Evolutionary conservation across 2,797 vertebrate species (phyloP), one percentile per base, ranked within the genome.

Genomic region (Thalassophryne amazonica): DNA sequence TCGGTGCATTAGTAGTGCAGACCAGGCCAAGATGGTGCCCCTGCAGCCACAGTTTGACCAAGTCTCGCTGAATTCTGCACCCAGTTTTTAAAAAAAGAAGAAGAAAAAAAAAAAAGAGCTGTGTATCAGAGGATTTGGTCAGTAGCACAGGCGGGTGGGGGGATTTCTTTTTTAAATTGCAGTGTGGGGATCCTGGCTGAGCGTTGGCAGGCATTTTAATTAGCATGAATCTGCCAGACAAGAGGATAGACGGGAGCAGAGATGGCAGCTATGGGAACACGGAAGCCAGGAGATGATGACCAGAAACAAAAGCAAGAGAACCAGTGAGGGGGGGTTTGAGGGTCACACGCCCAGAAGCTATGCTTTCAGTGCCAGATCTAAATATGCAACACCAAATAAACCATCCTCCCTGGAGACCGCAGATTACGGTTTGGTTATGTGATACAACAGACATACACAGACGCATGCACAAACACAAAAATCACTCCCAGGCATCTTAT

Each of bases 311-410:
- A 69, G 67, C 57, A 50, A 56, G 54, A 53, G 55, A 59, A 53
- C 51, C 8, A n/a, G 41, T n/a, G 32, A 46, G 47, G 30, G 22
- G 34, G 34, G 59, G 43, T 43, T 19, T 29, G 60, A 52, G 53
- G 69, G 65, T 79, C 45, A 4, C 55, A 63, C 43, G 46, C 73
- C 76, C 60, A 20, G 13, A 23, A 67, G 57, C 54, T 62, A 40
- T 33, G n/a, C 49, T 69, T 25, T 43, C 59, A 57, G 59, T 59
- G 74, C 70, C 67, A 77, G 50, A 80, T 77, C 67, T 77, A 76
- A 83, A 81, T 78, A 45, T 69, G 74, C 39, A 55, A 47, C 68
- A 79, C 56, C 60, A 80, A 85, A 85, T 84, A 76, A 81, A 85
- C 83, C 38, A 51, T 70, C 40, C 64, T 76, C 82, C 82, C 83